Evolutionary conservation across 2,797 vertebrate species (phyloP), one percentile per base, ranked within the genome.

Genomic region (Artibeus lituratus): DNA sequence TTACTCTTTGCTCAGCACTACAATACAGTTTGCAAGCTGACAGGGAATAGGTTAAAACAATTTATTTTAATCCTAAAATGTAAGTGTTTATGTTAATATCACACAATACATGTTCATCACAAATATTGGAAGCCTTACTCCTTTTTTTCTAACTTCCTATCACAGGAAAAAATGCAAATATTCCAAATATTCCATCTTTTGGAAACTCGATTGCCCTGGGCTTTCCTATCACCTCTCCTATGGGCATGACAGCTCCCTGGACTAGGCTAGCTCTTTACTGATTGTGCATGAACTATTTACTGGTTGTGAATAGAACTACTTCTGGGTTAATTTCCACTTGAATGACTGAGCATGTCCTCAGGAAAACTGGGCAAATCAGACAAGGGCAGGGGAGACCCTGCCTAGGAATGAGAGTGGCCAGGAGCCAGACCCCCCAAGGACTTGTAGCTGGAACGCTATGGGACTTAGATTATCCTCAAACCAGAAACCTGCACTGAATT

Each of bases 371-470:
- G 32, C 16, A 73, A 73, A 39, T 51, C 47, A 19, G 14, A 76
- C 73, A 24, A 67, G 11, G 37, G 19, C 4, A 32, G 44, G 44
- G 65, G 18, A 3, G 29, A 11, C 9, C 7, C 39, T 2, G 0
- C 5, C 1, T 59, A 57, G 42, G 3, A 15, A 47, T 0, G 0
- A 4, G 37, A 42, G 10, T 16, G 70, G 15, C 37, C 2, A n/a
- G 44, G 32, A 44, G 29, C 10, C 11, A n/a, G 26, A 2, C 24
- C 57, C 12, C 42, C 1, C 9, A 11, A 35, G 44, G 1, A 0
- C 6, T 5, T 26, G 21, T 4, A 11, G 67, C 3, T 32, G 59
- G 35, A 49, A 26, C 22, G 15, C 10, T 32, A 0, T 0, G 29
- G 51, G 72, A 90, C 29, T 42, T 0, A 53, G 69, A 15, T 18